Base-by-base conservation (phyloP, 1,140 invertebrate genomes). In the Formica selysi region DNA sequence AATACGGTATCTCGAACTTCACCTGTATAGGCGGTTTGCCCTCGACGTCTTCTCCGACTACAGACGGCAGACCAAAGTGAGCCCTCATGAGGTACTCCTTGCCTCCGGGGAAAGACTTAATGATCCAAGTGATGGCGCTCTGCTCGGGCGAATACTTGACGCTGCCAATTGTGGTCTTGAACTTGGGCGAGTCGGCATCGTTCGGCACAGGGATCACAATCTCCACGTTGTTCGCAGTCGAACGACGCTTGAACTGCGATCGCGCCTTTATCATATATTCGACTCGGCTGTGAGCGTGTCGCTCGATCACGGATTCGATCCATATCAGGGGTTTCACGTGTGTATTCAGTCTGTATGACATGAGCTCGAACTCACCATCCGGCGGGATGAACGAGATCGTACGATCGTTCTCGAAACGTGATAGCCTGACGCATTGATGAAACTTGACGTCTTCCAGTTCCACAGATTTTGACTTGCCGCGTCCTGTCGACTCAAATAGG, bases 221-320 rank as follows among this genome's bases (percentile, higher is more conserved):
- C 95, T 99, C 99, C 13, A 99, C 99, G 95, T 99, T 99, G 94
- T 99, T 99, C 0, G 99, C 99, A 3, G 99, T 99, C 0, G 99
- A 99, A 61, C 99, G 96, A 54, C 99, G 96, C 95, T 99, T 99
- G 93, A 99, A 99, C 95, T 99, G 99, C 67, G 99, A 99, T 95
- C 99, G 99, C 0, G 99, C 99, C 95, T 99, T 99, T 22, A 99
- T 99, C 99, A 99, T 99, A 94, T 99, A 99, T 93, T 99, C 99
- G 1, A 99, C 99, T 76, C 99, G 96, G 86, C 98, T 99, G 95
- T 99, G 99, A 36, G 98, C 98, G 95, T 99, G 98, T n/a, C 99
- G 96, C 94, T 99, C 99, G 89, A 99, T 99, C 1, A 99, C 99
- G 36, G 99, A 99, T 94, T 99, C 99, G 88, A 99, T 99, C 99